Evolutionary conservation across 1,140 invertebrate species (phyloP).

Genomic region (Brachystomella parvula): DNA sequence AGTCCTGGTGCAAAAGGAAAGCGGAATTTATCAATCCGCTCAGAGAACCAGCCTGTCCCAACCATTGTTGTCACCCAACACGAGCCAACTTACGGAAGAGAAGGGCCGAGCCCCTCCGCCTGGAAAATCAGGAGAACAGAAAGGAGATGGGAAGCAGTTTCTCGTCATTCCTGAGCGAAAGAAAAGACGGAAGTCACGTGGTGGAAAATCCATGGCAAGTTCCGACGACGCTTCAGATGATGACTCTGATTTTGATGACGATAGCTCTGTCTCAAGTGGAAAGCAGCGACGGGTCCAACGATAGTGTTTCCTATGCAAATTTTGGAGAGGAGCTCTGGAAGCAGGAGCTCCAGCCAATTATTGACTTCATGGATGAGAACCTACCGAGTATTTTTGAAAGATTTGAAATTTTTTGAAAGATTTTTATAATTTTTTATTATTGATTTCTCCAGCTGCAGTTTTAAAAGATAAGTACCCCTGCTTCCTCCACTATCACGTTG

Average conservation of each 20-base stretch:
- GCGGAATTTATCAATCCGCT: background rate
- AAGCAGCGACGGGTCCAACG: background rate
- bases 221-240: background rate
- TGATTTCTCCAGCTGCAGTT: background rate
- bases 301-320: background rate
- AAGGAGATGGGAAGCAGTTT: too few relatives aligned
- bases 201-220: too few relatives aligned
- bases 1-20: background rate
- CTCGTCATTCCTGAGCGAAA: too few relatives aligned
- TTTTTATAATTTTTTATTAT: background rate
- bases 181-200: too few relatives aligned
- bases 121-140: too few relatives aligned
- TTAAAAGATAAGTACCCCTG: background rate
- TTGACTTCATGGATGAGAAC: background rate
- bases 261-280: too few relatives aligned
- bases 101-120: background rate
- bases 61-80: background rate
- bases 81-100: background rate
- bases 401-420: background rate
- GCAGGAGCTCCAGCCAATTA: background rate
- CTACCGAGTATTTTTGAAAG: background rate
- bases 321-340: background rate
- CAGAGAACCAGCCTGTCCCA: background rate
- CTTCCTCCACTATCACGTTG: background rate
- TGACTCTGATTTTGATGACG: too few relatives aligned